Base-by-base conservation (phyloP, 2,888 invertebrate species). In the Cynaeus angustus region DNA sequence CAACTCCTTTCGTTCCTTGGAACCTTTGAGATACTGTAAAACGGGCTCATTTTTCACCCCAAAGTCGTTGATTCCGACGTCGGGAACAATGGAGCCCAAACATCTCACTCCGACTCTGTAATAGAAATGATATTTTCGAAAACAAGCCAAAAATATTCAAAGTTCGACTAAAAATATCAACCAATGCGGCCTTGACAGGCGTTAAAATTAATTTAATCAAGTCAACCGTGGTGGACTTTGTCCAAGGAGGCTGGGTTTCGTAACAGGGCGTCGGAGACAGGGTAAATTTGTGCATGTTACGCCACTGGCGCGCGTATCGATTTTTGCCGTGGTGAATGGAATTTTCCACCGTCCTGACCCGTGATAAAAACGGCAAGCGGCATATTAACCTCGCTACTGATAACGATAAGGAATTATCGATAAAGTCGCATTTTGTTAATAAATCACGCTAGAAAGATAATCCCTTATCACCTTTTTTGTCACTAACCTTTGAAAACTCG, bases 21-120 rank as follows among this genome's bases (percentile, higher is more conserved):
- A 96, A 52, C 94, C 94, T 72, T 92, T 91, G 72, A 91, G 88
- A 85, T 98, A 99, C n/a, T 86, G 86, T 13, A 94, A 86, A 43
- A 96, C 84, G 0, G 95, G 95, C 83, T 96, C 96, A 86, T 96
- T 96, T 81, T 88, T 86, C 6, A 94, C 88, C 3, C 85, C 84
- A 79, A 92, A 91, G 72, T 95, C 93, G 21, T 89, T 86, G 10
- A 94, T 83, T 74, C 89, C 89, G 33, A 89, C 85, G 55, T 90
- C 86, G 37, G 91, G 89, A 9, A 94, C 90, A 45, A 94, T 87
- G 66, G 91, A 91, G 56, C 89, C 88, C 61, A 90, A 77, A 75
- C 86, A 86, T 81, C 91, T 86, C 78, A 83, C 80, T 16, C 83
- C 80, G 46, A 85, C 76, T 78, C 87, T 87, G 72, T 66, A 78